Percentiles rank a stretch among this genome's conserved stretches.
phyloP scores from a whole-genome alignment of 1,140 invertebrate species.

The Drosophila nebulosa region DNA sequence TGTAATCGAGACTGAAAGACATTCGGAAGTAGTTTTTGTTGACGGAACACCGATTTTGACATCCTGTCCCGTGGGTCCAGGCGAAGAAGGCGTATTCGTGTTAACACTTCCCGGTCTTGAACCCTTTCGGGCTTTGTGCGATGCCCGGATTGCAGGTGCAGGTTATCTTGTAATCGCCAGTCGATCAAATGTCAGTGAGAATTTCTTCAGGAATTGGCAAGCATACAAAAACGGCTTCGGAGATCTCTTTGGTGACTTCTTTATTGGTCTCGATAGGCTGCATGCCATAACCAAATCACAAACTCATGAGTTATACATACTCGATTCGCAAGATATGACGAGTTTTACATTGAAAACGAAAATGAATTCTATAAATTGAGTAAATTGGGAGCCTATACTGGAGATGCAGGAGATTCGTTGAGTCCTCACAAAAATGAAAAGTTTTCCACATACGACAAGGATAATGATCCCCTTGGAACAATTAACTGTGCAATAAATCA shows the following conservation, averaged over 20 bases:
- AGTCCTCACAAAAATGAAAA: not conserved
- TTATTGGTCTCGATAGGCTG: slow-evolving; percentile 10
- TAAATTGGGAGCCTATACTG: not conserved
- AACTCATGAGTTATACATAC: not conserved
- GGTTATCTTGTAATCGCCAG: not conserved
- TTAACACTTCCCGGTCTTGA: not conserved
- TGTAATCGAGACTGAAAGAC: not conserved
- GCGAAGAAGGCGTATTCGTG: not conserved
- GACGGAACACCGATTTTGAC: not conserved
- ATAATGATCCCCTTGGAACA: not conserved
- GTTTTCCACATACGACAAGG: slow-evolving; percentile 7
- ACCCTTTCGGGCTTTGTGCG: not conserved
- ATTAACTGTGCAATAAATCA: not conserved
- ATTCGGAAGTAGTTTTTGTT: no score
- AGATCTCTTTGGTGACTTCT: slow-evolving; percentile 2
- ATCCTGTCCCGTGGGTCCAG: not conserved
- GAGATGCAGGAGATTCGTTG: slow-evolving; percentile 1
- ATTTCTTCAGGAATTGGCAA: not conserved
- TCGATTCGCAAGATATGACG: not conserved
- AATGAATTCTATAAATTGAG: not conserved
- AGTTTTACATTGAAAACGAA: not conserved
- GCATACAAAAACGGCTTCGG: slow-evolving; percentile 19
- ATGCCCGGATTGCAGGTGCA: not conserved
- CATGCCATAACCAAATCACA: not conserved
- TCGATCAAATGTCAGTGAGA: not conserved